Evolutionary conservation across 2,797 vertebrate species (phyloP).

Genomic region (Neoniphon sammara): DNA sequence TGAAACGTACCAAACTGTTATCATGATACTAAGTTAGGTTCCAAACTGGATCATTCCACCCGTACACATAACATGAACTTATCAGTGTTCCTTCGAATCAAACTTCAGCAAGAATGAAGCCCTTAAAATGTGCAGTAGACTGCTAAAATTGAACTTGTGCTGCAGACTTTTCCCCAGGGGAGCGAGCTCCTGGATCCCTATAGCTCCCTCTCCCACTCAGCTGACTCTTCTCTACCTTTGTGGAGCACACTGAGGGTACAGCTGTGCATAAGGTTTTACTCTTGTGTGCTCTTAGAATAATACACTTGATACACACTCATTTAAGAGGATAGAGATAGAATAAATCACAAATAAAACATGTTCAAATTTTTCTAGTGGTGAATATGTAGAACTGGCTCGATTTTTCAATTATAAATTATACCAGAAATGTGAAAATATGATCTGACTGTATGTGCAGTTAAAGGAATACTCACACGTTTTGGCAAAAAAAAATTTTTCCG

Average conservation of each 20-base stretch:
- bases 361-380: too few species aligned
- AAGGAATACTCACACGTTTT: too few species aligned
- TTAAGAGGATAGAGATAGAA: too few species aligned
- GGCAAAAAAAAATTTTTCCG: too few species aligned
- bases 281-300: neutral
- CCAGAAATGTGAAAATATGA: too few species aligned
- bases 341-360: neutral
- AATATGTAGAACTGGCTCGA: too few species aligned
- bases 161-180: constrained; percentile 3
- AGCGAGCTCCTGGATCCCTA: neutral
- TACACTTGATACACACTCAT: too few species aligned
- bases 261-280: constrained; percentile 7
- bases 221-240: neutral
- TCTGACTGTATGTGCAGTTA: too few species aligned
- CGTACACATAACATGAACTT: constrained; percentile 10
- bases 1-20: neutral
- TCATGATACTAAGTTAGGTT: too few species aligned
- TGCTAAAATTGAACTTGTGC: neutral
- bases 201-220: neutral
- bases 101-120: neutral
- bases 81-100: constrained; percentile 21
- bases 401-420: too few species aligned
- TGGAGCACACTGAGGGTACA: neutral
- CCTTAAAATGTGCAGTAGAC: constrained; percentile 2
- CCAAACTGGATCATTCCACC: constrained; percentile 7